These are phyloP conservation scores for Bubo bubo DNA, from an alignment of 2,113 vertebrate genomes.

Conservation along the genomic window DNA sequence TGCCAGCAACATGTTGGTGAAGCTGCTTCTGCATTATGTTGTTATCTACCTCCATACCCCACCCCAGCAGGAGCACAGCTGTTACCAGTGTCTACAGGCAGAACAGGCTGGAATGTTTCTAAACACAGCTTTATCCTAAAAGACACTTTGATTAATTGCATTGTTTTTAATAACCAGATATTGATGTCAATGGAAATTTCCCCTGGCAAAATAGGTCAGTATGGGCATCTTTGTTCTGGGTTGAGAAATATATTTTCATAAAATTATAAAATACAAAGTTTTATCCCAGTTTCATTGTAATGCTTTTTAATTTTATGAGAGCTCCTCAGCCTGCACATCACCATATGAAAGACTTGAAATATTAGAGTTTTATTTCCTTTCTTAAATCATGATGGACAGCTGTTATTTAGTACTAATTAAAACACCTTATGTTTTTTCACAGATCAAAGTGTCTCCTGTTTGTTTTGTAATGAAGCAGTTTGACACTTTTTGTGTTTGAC, in stretches of 20 bases:
- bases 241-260: background rate
- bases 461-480: slow-evolving; percentile 59
- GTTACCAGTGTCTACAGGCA: background rate
- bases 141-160: background rate
- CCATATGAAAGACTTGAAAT: slow-evolving; percentile 21
- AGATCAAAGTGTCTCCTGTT: slow-evolving; percentile 65
- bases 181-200: background rate
- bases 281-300: background rate
- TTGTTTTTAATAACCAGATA: background rate
- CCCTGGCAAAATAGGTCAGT: background rate
- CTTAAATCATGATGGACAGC: slow-evolving; percentile 49
- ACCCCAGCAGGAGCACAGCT: background rate
- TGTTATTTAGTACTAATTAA: slow-evolving; percentile 52
- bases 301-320: background rate
- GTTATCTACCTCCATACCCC: background rate
- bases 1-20: background rate
- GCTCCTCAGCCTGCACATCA: background rate
- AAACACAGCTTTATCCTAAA: background rate
- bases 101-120: background rate
- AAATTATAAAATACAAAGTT: background rate
- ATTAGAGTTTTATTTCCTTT: slow-evolving; percentile 21
- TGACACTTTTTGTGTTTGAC: slow-evolving; percentile 47
- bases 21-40: background rate
- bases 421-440: slow-evolving; percentile 56
- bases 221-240: background rate